Evolutionary conservation across 1,140 invertebrate genomes (phyloP), one percentile per base, ranked within the genome.

Genomic region (Bilobella aurantiaca): DNA sequence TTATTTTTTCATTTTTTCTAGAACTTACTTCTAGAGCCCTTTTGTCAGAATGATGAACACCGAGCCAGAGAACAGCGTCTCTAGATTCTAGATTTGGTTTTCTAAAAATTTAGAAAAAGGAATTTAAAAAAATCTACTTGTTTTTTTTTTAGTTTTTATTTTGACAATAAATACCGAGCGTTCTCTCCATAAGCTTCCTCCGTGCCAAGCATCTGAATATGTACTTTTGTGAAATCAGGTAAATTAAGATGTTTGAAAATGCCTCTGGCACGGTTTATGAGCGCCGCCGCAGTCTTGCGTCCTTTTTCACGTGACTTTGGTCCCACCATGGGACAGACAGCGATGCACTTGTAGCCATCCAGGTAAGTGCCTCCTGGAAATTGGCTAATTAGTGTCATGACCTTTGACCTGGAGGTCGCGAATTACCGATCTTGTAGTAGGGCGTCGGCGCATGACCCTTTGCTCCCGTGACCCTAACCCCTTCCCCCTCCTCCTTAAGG

Each of bases 31-130:
- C 76, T 25, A 83, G 71, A 3, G 81, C 81, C 70, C 76, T 78
- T 66, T 78, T 80, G 14, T 81, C 74, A 28, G 72, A 60, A 72
- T 82, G 81, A 34, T 80, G 76, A 29, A 79, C 81, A 64, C 79
- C 77, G 27, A 82, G 69, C 81, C 81, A 82, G 28, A 82, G 37
- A 1, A 79, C 78, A n/a, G 73, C 75, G 64, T 80, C 78, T 28
- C 78, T 56, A n/a, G 69, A 67, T 46, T 75, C 73, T 73, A 75
- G 23, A 27, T 31, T 69, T 37, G 14, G 34, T 32, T 32, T 32
- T 46, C 68, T 69, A 29, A 23, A 65, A 30, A 23, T 3, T 64
- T 53, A 21, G 5, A 57, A 27, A 58, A 12, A 42, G 23, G 3
- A 27, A 28, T 28, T 59, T 5, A 29, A 12, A 31, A 16, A 18